These are phyloP conservation scores for Apodemus sylvaticus DNA, from an alignment of 2,113 vertebrate species.

Conservation along the genomic window DNA sequence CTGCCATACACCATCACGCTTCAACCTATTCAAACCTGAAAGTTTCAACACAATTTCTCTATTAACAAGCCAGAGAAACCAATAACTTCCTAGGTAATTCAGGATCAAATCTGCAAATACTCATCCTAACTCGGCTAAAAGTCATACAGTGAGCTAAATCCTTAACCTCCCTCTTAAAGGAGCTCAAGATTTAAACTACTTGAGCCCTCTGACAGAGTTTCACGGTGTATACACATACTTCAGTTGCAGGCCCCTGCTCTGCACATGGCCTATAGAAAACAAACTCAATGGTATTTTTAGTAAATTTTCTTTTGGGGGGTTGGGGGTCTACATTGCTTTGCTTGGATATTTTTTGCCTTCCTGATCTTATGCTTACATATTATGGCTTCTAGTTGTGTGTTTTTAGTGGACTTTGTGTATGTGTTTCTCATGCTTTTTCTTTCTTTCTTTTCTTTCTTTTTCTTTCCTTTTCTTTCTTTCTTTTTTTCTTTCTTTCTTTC, in stretches of 20 bases:
- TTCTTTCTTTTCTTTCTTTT: no score
- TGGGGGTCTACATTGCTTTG: background rate
- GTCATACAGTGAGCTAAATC: background rate
- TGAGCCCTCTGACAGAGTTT: background rate
- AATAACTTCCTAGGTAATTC: background rate
- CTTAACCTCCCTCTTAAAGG: background rate
- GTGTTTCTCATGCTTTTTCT: background rate
- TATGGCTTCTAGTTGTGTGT: background rate
- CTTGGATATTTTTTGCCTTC: background rate
- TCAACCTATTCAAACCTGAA: background rate
- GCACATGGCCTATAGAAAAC: background rate
- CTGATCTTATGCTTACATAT: background rate
- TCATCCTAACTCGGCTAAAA: slow-evolving; percentile 30
- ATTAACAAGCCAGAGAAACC: background rate
- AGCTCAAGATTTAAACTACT: slow-evolving; percentile 3
- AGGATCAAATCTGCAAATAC: background rate
- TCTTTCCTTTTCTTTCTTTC: no score
- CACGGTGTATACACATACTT: background rate
- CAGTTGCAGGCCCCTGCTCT: background rate
- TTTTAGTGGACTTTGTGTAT: background rate
- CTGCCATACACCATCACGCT: background rate
- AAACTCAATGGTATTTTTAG: background rate
- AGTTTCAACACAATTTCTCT: slow-evolving; percentile 27
- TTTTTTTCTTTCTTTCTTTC: no score
- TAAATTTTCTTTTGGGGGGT: background rate